Conservation (phyloP, 2,797 vertebrate species). For the Lepus oiostolus region DNA sequence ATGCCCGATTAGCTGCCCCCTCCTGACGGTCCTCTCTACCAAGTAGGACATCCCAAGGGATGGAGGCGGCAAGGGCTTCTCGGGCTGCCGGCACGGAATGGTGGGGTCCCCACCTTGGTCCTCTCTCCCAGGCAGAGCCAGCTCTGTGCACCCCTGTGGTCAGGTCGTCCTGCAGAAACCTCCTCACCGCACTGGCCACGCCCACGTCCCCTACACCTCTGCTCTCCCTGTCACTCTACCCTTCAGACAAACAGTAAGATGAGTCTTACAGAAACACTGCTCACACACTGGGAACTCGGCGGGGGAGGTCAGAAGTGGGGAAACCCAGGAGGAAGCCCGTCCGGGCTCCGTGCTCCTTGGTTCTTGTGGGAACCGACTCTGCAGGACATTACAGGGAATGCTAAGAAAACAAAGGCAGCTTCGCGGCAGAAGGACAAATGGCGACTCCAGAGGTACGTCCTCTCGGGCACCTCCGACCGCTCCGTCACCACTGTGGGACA, state of each 20-base stretch:
- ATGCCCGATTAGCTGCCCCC: constrained; percentile 43
- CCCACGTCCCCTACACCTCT: too few relatives aligned
- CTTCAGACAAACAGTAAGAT: too few relatives aligned
- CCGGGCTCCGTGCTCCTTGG: neutral
- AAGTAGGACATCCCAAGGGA: constrained; percentile 66
- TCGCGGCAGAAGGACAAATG: constrained; percentile 41
- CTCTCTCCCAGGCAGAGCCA: too few relatives aligned
- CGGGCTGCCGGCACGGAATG: too few relatives aligned
- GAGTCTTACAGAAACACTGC: too few relatives aligned
- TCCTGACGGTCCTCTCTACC: constrained; percentile 64
- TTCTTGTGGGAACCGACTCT: constrained; percentile 28
- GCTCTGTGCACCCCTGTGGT: too few relatives aligned
- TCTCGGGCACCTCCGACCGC: constrained; percentile 12
- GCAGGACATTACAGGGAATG: constrained; percentile 62
- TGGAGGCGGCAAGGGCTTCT: neutral
- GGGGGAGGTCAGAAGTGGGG: neutral
- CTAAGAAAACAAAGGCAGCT: constrained; percentile 56
- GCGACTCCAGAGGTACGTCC: constrained; percentile 69
- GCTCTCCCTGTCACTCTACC: too few relatives aligned
- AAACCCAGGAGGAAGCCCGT: neutral
- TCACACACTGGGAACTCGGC: neutral
- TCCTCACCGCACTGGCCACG: too few relatives aligned
- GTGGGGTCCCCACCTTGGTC: too few relatives aligned
- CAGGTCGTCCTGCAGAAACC: too few relatives aligned
- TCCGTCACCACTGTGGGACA: constrained; percentile 63